Evolutionary conservation across 2,888 invertebrate genomes (phyloP), one percentile per base, ranked within the genome.

Genomic region (Onchidella celtica): DNA sequence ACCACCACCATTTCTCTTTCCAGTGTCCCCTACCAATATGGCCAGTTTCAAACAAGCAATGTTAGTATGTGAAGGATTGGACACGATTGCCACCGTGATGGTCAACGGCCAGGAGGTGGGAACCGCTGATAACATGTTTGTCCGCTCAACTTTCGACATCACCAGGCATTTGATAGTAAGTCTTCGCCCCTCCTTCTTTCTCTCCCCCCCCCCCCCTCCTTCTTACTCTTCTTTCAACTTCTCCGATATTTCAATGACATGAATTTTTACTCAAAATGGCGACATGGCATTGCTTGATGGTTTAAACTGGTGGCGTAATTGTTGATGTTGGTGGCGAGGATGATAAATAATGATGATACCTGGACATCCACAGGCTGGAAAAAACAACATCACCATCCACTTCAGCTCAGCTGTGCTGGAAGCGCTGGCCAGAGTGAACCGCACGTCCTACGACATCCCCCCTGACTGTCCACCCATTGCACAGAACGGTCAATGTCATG

Each of bases 401-500:
- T 95, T 97, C 87, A 90, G 92, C 69, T 96, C 97, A 0, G 95
- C 97, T 0, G 94, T 97, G 21, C 90, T 92, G 83, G 95, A 94
- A 68, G 96, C 97, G 0, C 91, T 94, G 21, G 65, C 79, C 21
- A 73, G 83, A 70, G 85, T 88, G 0, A 66, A 79, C 24, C 78
- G 72, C 3, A 83, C 84, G 21, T 80, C 87, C 1, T 92, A 93
- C 78, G 61, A 65, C 2, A 87, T 93, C 86, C 96, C 97, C 0
- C 97, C 97, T 0, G 94, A 94, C 17, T 98, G 98, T 91, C 96
- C 97, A 0, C 95, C 96, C 0, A 90, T 93, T 0, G 94, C 94
- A 1, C 97, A 97, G 89, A 95, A 97, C 82, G 98, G 99, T 0
- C 97, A 98, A 92, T 98, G 98, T 89, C 97, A 98, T 90, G 96